Conservation (phyloP, 1,140 invertebrate genomes). For the Antheraea pernyi region DNA sequence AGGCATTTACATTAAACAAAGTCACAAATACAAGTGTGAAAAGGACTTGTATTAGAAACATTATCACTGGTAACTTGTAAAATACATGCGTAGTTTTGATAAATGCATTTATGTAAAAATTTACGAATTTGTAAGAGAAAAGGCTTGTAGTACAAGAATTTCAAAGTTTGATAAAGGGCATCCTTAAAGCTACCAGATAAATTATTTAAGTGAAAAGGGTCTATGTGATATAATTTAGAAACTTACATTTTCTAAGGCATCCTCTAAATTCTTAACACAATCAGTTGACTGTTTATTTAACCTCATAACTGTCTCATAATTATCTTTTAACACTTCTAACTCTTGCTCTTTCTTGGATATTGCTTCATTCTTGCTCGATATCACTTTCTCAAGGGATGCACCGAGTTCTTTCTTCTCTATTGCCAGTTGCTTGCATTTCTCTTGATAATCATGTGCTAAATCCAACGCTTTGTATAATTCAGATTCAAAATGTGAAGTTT, state of each 20-base stretch:
- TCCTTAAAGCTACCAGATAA: no score
- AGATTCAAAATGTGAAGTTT: conserved; percentile 82
- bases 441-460: conserved; percentile 83
- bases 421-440: conserved; percentile 79
- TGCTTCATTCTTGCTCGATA: conserved; percentile 43
- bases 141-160: no score
- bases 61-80: no score
- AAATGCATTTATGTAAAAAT: no score
- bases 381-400: conserved; percentile 34
- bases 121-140: no score
- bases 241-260: conserved; percentile 77
- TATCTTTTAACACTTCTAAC: conserved; percentile 68
- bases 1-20: no score
- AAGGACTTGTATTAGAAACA: no score
- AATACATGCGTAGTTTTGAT: no score
- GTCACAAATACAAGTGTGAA: no score
- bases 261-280: conserved; percentile 76
- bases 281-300: conserved; percentile 77
- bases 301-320: conserved; percentile 75
- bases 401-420: conserved; percentile 51
- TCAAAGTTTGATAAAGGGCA: no score
- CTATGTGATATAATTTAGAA: neutral
- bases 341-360: conserved; percentile 66
- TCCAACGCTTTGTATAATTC: conserved; percentile 84
- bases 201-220: no score